Base-by-base conservation (phyloP, 2,888 invertebrate genomes). In the Proisotoma minuta region DNA sequence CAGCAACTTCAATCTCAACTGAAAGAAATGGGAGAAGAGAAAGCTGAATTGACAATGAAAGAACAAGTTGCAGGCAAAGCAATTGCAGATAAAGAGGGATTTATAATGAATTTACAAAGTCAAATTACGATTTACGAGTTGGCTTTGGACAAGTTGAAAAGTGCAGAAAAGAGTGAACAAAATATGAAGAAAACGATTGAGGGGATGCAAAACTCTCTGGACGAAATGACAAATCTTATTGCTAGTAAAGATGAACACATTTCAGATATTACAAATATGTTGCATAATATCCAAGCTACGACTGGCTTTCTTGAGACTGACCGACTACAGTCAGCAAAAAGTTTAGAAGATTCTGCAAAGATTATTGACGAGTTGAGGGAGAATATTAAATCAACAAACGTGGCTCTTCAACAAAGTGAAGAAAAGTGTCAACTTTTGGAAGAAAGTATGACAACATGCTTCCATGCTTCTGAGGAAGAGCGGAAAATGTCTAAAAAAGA, bases 101-200 rank as follows among this genome's bases (percentile, higher is more conserved):
- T n/a, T n/a, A n/a, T n/a, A n/a, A n/a, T n/a, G n/a, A n/a, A n/a
- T n/a, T n/a, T n/a, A n/a, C n/a, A n/a, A n/a, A n/a, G n/a, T n/a
- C n/a, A n/a, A n/a, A n/a, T n/a, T n/a, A n/a, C n/a, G n/a, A n/a
- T n/a, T n/a, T n/a, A n/a, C n/a, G n/a, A n/a, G n/a, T n/a, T n/a
- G n/a, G n/a, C n/a, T n/a, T n/a, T n/a, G n/a, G 40, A 51, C 43
- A 56, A 24, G 12, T 54, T 53, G 27, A 59, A 51, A 29, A 29
- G 28, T 15, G 28, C 26, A 18, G 29, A 56, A 51, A 51, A 59
- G 2, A 57, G 59, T 22, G 20, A 40, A 10, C 56, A 63, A 59
- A 59, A 28, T 26, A 50, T 40, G 28, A 59, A 56, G 40, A 57
- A n/a, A n/a, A n/a, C n/a, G n/a, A n/a, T n/a, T n/a, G n/a, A n/a